Conservation (phyloP, 30 jellyfish, hydroid and myxozoan genomes). For the Calvadosia cruxmelitensis region DNA sequence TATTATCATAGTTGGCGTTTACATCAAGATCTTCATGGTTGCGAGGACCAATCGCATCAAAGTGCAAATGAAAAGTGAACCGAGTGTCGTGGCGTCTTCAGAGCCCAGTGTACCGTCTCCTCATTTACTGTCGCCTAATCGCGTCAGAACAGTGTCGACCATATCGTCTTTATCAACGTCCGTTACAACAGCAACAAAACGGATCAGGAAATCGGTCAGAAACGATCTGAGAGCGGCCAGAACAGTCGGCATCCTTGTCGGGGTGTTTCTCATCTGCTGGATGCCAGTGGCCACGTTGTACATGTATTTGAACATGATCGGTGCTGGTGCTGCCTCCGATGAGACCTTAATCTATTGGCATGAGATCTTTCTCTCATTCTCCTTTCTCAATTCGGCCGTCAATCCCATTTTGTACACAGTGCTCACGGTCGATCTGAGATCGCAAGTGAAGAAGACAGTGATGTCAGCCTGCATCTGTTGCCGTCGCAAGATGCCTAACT, state of each 20-base stretch:
- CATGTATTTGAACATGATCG: conserved; percentile 41
- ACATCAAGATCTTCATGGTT: conserved; percentile 42
- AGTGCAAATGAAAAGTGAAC: conserved; percentile 31
- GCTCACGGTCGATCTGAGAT: conserved; percentile 26
- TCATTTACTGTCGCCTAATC: background rate
- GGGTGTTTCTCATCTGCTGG: conserved; percentile 72
- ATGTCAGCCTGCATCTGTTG: background rate
- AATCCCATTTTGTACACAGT: conserved; percentile 52
- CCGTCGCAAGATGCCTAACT: background rate
- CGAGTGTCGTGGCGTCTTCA: background rate
- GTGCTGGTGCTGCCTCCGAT: conserved; percentile 12
- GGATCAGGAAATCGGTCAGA: conserved; percentile 13
- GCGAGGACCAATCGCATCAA: conserved; percentile 59
- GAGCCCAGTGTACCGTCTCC: background rate
- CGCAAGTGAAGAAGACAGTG: background rate
- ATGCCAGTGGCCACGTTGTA: conserved; percentile 60
- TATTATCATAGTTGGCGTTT: conserved; percentile 32
- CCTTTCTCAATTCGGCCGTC: conserved; percentile 51
- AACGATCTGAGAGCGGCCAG: conserved; percentile 67
- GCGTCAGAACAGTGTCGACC: background rate
- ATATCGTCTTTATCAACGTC: conserved; percentile 10
- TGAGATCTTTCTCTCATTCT: conserved; percentile 37
- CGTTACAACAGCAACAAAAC: conserved; percentile 9
- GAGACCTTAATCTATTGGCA: conserved; percentile 26
- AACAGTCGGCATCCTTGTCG: conserved; percentile 72